phyloP scores from a whole-genome alignment of 2,888 invertebrate genomes.

The Sphinx pinastri region DNA sequence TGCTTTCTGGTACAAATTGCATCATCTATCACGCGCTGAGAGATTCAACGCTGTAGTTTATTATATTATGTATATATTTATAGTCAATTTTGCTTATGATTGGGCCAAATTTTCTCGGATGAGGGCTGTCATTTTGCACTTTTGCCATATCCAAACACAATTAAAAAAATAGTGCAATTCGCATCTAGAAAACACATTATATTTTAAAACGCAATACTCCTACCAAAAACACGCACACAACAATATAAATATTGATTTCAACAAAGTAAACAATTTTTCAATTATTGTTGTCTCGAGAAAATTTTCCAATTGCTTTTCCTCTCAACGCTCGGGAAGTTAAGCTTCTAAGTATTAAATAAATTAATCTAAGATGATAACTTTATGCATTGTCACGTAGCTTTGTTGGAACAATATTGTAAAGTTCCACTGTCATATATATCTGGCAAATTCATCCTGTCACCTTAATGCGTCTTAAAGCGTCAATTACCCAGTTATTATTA shows the following conservation, averaged over 20 bases:
- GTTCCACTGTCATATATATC: neutral
- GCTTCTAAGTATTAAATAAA: conserved; percentile 13
- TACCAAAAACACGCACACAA: neutral
- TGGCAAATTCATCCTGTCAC: neutral
- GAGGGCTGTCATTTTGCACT: too few relatives aligned
- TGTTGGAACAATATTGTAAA: neutral
- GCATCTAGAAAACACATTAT: neutral
- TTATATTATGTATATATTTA: too few relatives aligned
- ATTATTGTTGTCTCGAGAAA: neutral
- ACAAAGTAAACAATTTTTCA: neutral
- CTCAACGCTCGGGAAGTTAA: neutral
- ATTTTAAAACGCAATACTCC: neutral
- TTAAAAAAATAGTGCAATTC: too few relatives aligned
- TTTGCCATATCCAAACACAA: too few relatives aligned
- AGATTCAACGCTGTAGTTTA: too few relatives aligned
- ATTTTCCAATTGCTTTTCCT: conserved; percentile 12
- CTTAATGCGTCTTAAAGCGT: conserved; percentile 1
- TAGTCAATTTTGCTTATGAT: too few relatives aligned
- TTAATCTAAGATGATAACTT: conserved; percentile 1
- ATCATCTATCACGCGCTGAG: neutral
- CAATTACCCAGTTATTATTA: conserved; percentile 40
- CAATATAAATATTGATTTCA: neutral
- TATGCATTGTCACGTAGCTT: conserved; percentile 14
- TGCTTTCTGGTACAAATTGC: neutral
- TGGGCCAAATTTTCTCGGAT: too few relatives aligned